Conservation (phyloP, 2,888 invertebrate species). For the Brachynemurus nebulosus region DNA sequence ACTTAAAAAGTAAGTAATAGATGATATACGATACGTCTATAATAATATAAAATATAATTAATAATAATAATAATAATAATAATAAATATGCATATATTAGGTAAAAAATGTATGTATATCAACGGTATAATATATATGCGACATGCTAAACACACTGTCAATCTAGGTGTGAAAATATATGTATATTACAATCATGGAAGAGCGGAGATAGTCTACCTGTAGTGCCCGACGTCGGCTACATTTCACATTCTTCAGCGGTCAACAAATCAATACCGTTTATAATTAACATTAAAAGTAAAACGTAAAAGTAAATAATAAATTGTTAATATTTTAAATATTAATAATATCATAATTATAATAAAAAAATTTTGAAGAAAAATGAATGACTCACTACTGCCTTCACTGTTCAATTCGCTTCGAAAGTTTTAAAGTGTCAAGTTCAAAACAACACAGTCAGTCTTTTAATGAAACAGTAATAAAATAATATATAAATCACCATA, state of each 20-base stretch:
- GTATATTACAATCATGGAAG: conserved; percentile 8
- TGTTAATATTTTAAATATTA: too few relatives aligned
- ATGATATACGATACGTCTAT: conserved; percentile 9
- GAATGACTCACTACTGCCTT: too few relatives aligned
- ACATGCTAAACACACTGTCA: conserved; percentile 12
- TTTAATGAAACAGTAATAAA: too few relatives aligned
- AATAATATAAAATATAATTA: conserved; percentile 7
- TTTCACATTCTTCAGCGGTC: conserved; percentile 2
- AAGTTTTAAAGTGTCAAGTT: too few relatives aligned
- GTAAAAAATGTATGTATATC: conserved; percentile 9
- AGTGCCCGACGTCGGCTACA: conserved; percentile 5
- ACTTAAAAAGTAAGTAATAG: conserved; percentile 5
- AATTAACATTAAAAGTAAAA: too few relatives aligned
- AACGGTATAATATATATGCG: conserved; percentile 8
- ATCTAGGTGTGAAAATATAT: conserved; percentile 11
- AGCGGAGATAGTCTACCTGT: conserved; percentile 10
- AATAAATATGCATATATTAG: conserved; percentile 6
- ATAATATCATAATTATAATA: too few relatives aligned
- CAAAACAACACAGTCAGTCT: too few relatives aligned
- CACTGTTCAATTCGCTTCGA: too few relatives aligned
- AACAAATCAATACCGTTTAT: too few relatives aligned
- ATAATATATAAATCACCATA: too few relatives aligned
- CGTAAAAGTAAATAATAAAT: too few relatives aligned
- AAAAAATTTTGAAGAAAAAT: too few relatives aligned
- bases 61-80: conserved; percentile 2